Percentiles rank a stretch among this genome's conserved stretches.
These are phyloP conservation scores for Penaeus japonicus DNA, from an alignment of 1,140 invertebrate species.

Conservation along the genomic window DNA sequence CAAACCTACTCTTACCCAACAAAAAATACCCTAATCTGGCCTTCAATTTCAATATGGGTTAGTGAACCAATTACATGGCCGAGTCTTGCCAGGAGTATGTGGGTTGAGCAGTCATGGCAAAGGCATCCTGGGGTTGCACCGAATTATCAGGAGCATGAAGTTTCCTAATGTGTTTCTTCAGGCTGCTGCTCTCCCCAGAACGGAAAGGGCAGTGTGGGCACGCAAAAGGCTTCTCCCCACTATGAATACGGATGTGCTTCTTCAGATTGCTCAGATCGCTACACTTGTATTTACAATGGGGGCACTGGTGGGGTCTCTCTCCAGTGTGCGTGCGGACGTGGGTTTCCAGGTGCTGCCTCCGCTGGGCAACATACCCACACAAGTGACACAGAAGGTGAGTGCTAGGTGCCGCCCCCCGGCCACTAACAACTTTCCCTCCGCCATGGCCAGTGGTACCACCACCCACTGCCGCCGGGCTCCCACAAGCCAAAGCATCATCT, in stretches of 20 bases:
- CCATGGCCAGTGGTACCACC: neutral
- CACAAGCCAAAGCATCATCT: neutral
- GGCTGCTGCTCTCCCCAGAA: constrained; percentile 1
- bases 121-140: neutral
- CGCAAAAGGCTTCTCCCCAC: constrained; percentile 65
- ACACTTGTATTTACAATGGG: constrained; percentile 44
- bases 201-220: constrained; percentile 59
- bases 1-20: no score
- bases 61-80: neutral
- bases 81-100: neutral
- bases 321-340: constrained; percentile 60
- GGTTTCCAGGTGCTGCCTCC: constrained; percentile 53
- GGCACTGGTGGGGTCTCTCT: constrained; percentile 59
- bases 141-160: neutral
- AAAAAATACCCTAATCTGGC: no score
- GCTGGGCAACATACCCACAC: constrained; percentile 45
- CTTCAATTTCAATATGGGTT: no score
- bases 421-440: constrained; percentile 6
- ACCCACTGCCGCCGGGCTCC: neutral
- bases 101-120: neutral
- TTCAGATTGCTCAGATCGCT: constrained; percentile 49
- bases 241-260: constrained; percentile 65
- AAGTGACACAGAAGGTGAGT: constrained; percentile 9
- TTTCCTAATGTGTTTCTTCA: constrained; percentile 41
- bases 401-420: neutral